Evolutionary conservation across 1,140 invertebrate genomes (phyloP), one percentile per base, ranked within the genome.

Genomic region (Drosophila bipectinata): DNA sequence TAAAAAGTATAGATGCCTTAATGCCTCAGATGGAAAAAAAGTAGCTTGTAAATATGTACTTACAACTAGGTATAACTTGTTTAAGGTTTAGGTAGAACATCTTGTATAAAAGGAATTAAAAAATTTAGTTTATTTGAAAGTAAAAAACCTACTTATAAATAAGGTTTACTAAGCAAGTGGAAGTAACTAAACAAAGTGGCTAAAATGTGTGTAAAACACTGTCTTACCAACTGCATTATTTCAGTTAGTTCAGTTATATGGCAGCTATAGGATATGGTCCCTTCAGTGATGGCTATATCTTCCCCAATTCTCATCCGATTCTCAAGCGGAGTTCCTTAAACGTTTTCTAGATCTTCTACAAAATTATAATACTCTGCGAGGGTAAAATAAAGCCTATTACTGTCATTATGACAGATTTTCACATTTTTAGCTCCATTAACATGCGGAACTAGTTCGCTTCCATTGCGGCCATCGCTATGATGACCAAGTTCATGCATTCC

Each of bases 401-500:
- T 3, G n/a, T 41, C 8, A 32, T 49, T 69, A 32, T 2, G 26
- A 39, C 48, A 14, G 26, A 49, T 56, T 49, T 32, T 14, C n/a
- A 1, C 6, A 14, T 37, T 37, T 45, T 47, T 37, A 12, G 12
- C 21, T 0, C 24, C 26, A 69, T 57, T 69, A 49, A 30, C 26
- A 69, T 69, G 51, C 41, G 41, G 51, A 68, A 68, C 41, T 68
- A 56, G 51, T 69, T 57, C 18, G 63, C 24, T 68, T 14, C 18
- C 63, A 24, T 52, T 59, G 8, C 55, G 12, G 10, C 52, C 10
- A 51, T 12, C 10, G 10, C 24, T 10, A 6, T n/a, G 5, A 28
- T 53, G 58, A 48, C 48, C 64, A 68, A 66, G 48, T 54, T 53
- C 62, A 47, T 49, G 63, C 63, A 69, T 69, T 69, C 66, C 64